A percentile compares a stretch with the other conserved stretches of the same genome.
phyloP scores from a whole-genome alignment of 2,888 invertebrate species.

The Eristalis arbustorum region DNA sequence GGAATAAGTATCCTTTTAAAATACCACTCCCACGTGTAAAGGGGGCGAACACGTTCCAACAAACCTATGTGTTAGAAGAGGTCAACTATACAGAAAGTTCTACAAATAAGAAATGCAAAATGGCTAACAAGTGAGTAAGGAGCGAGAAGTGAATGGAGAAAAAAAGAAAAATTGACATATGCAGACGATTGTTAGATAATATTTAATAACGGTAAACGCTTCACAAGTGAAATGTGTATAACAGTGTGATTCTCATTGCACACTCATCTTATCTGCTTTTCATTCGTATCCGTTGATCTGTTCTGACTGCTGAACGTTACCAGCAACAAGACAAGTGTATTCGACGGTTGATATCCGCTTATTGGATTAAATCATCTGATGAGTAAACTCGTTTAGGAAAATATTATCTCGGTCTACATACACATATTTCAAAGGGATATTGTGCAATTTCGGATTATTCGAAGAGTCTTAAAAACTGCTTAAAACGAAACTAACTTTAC shows the following conservation, averaged over 20 bases:
- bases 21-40: conserved; percentile 60
- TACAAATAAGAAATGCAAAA: conserved; percentile 30
- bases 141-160: conserved; percentile 9
- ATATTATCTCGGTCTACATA: conserved; percentile 23
- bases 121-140: conserved; percentile 63
- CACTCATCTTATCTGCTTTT: conserved; percentile 43
- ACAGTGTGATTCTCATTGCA: conserved; percentile 6
- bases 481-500: no score
- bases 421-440: neutral
- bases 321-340: conserved; percentile 18
- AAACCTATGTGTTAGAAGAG: conserved; percentile 44
- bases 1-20: conserved; percentile 36
- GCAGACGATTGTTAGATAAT: conserved; percentile 30
- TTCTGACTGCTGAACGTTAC: conserved; percentile 43
- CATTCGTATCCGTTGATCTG: conserved; percentile 56
- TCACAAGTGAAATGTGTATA: conserved; percentile 33
- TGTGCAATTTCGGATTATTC: neutral
- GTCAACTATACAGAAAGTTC: conserved; percentile 40
- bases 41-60: conserved; percentile 15
- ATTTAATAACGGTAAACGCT: conserved; percentile 60
- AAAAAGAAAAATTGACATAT: neutral
- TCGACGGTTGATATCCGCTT: conserved; percentile 50
- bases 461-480: neutral
- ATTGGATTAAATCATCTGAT: conserved; percentile 69
- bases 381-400: conserved; percentile 67